Conservation (phyloP, 2,113 vertebrate species). For the human region DNA sequence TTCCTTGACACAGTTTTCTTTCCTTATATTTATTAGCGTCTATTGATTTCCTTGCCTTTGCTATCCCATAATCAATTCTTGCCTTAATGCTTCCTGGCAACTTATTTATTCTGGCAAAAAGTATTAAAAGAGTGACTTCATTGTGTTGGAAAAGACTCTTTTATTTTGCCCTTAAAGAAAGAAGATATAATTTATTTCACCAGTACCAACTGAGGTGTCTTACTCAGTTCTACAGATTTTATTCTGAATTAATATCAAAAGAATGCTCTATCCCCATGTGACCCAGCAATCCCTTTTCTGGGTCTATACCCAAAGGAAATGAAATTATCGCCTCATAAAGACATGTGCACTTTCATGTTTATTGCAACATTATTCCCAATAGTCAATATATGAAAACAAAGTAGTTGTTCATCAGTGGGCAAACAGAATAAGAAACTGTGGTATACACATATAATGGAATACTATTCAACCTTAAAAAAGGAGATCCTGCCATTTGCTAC, state of each 20-base stretch:
- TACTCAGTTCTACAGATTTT: background rate
- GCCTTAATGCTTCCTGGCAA: background rate
- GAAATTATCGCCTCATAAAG: background rate
- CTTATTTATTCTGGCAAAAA: background rate
- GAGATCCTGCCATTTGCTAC: background rate
- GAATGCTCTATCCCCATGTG: background rate
- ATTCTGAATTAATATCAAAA: background rate
- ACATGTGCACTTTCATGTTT: background rate
- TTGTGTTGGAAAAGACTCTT: background rate
- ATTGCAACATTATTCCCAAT: background rate
- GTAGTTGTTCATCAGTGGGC: background rate
- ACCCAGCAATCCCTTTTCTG: background rate
- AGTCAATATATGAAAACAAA: background rate
- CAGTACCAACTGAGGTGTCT: background rate
- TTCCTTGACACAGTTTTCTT: background rate
- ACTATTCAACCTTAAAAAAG: background rate
- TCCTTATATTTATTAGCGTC: background rate
- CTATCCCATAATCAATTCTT: background rate
- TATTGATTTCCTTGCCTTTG: background rate
- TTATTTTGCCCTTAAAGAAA: background rate
- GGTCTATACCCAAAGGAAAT: background rate
- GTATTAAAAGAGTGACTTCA: background rate
- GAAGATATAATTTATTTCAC: background rate
- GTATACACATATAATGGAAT: background rate
- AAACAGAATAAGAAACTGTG: background rate